Evolutionary conservation across 2,797 vertebrate species (phyloP), one percentile per base, ranked within the genome.

Genomic region (Halcyon smyrnensis): DNA sequence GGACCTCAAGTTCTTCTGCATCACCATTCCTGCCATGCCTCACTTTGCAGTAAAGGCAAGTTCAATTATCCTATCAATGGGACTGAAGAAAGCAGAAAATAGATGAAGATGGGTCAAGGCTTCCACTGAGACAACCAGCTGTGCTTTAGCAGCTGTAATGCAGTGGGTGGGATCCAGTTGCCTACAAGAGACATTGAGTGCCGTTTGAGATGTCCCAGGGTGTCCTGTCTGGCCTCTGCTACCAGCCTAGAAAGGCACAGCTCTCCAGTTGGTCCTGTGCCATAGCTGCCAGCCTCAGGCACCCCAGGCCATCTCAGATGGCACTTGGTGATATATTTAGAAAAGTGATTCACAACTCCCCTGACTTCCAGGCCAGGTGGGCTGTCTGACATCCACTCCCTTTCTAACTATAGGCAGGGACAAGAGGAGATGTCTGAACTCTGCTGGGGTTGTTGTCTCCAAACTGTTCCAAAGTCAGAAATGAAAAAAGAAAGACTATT

Each of bases 1-100:
- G 41, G 36, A 50, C n/a, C 30, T 73, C 13, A 39, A 36, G 48
- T 9, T 32, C 21, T 63, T 84, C 41, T 70, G 32, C 36, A 64
- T 8, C 39, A 20, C 17, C 36, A 7, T 51, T 67, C 60, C 37
- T 41, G 34, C 46, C 41, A 2, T 2, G 5, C 14, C 15, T 5
- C 23, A 15, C 30, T 1, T 8, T 5, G n/a, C 0, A 2, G 3
- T 11, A 17, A 14, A 45, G 11, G 19, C 16, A 74, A 45, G 28
- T 34, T 75, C 62, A 70, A 8, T 36, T 57, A 13, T 37, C 7
- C 23, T 56, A 3, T 8, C 1, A 1, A 0, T 8, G 63, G 21
- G 36, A 15, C 45, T 60, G 45, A 28, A 18, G 37, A 7, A 32
- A 67, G 13, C 41, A 82, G 53, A 11, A 23, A 3, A 4, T 3